Conservation (phyloP, 2,888 invertebrate genomes). For the Temnothorax unifasciatus region DNA sequence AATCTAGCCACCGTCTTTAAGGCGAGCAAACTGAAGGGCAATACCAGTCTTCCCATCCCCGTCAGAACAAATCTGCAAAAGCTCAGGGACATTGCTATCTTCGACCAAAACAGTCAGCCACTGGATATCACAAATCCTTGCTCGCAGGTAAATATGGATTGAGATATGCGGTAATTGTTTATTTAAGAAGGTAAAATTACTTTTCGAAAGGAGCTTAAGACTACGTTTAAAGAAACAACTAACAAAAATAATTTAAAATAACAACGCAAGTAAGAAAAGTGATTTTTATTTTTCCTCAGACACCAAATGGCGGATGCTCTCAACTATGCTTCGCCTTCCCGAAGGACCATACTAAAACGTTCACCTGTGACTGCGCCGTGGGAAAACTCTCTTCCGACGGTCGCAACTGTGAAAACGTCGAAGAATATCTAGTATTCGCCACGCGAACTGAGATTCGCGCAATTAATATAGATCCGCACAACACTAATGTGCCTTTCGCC, state of each 20-base stretch:
- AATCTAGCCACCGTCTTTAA: conserved; percentile 95
- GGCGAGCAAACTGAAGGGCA: conserved; percentile 92
- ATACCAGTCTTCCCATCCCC: conserved; percentile 90
- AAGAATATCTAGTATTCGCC: conserved; percentile 97
- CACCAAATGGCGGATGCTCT: conserved; percentile 93
- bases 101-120: conserved; percentile 96
- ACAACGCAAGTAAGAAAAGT: background rate
- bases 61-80: conserved; percentile 94
- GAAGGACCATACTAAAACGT: conserved; percentile 88
- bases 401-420: conserved; percentile 93
- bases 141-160: conserved; percentile 86
- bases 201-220: background rate
- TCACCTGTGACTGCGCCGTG: conserved; percentile 96
- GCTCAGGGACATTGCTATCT: conserved; percentile 96
- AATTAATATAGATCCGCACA: conserved; percentile 94
- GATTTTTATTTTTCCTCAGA: background rate
- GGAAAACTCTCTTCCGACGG: conserved; percentile 91
- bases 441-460: conserved; percentile 97
- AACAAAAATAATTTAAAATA: background rate
- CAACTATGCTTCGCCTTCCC: conserved; percentile 98
- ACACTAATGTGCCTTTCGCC: conserved; percentile 94
- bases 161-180: background rate
- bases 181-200: background rate
- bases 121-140: conserved; percentile 94
- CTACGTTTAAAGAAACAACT: background rate